Base-by-base conservation (phyloP, 2,113 vertebrate species). In the Rhinopithecus roxellana region DNA sequence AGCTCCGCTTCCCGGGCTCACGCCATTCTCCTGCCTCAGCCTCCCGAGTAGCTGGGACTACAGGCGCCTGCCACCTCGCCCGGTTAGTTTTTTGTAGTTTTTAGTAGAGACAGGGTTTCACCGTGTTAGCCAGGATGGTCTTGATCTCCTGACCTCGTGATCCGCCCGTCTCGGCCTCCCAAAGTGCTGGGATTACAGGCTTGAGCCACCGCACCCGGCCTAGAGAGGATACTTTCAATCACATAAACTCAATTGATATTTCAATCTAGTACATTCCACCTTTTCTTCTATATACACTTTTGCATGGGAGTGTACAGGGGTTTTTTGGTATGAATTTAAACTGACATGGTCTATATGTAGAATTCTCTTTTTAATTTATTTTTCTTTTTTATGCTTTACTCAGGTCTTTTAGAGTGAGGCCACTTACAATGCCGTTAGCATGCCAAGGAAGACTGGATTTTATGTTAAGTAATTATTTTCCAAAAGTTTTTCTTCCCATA, bases 391-490 rank as follows among this genome's bases (percentile, higher is more conserved):
- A 43, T 67, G n/a, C n/a, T 83, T 88, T 92, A 40, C 69, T 93
- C 35, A 50, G 30, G 55, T 45, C 74, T 90, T 81, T 80, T 81
- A 55, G 9, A 50, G 48, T 40, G 89, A 95, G 40, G 18, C 6
- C 23, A 89, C 30, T 94, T 92, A 23, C 84, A 89, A 77, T 91
- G 35, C 67, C 67, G 38, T 85, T 90, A 95, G 64, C 25, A 43
- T 84, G 32, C 32, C 14, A 16, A 67, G 77, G 32, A 86, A 90
- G 38, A 78, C 22, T 67, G 38, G 30, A 88, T 94, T 87, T 90
- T 93, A 87, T 78, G 50, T 57, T 95, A 85, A 75, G 22, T 89
- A 40, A 77, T 77, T 93, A 78, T 86, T 87, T 93, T 38, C n/a
- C 32, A 75, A 64, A 92, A 67, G 40, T 0, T 45, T 94, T 93